Base-by-base conservation (phyloP, 2,888 invertebrate genomes). In the Aricia artaxerxes region DNA sequence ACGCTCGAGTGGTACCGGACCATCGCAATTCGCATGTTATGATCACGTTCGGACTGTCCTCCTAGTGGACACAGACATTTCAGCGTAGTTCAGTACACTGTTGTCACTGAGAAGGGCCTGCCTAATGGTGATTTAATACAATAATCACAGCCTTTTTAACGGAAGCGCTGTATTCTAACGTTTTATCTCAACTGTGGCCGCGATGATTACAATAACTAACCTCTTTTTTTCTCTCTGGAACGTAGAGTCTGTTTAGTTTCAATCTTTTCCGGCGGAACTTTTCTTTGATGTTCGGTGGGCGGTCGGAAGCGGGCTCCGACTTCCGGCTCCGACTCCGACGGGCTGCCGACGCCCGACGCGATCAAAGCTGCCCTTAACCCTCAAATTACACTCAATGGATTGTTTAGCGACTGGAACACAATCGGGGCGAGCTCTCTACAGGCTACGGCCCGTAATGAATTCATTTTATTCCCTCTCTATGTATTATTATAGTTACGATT, bases 331-430 rank as follows among this genome's bases (percentile, higher is more conserved):
- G 31, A 31, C 9, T 2, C 3, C 64, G 61, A n/a, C 61, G 2
- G 61, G 61, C 61, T 24, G 7, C 69, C 31, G 64, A 4, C 64
- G 31, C 31, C 3, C 35, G 11, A 13, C 35, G 31, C 69, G 69
- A 69, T 69, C 35, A 69, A 38, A 38, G 35, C 31, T 9, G 44
- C 11, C 35, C 69, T 13, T 38, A 69, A 69, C 69, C 69, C 35
- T 69, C 13, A 69, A 69, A 69, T 69, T 69, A 69, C 38, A 69
- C 69, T 69, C 69, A 4, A 69, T 13, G 69, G 69, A 69, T 69
- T 69, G 38, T 69, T 69, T 69, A 69, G 13, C 35, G 69, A 69
- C 69, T 69, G 13, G 69, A 69, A 38, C 13, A 69, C 35, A 69
- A 38, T 35, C 69, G 35, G 16, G 31, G 69, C 44, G 44, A 49